Base-by-base conservation (phyloP, 1,140 invertebrate species). In the Drosophila santomea region DNA sequence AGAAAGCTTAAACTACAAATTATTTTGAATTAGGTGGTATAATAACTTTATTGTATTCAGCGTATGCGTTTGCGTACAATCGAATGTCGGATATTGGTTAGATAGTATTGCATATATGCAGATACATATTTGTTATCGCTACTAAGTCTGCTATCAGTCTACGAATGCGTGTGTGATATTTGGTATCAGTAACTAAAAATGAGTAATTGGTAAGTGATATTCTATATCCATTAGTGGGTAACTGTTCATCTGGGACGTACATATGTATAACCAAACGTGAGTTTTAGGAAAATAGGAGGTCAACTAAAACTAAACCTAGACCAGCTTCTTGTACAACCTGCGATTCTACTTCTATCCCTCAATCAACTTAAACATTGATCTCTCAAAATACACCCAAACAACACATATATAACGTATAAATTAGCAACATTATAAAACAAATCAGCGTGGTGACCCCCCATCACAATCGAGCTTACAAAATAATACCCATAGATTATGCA, bases 61-160 rank as follows among this genome's bases (percentile, higher is more conserved):
- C 41, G 41, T 56, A 52, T 68, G 62, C 62, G 32, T 74, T 55
- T 63, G 77, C 77, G 73, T 86, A 80, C 75, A 86, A 88, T 88
- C 63, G 75, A 86, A 82, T 86, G 78, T 82, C 62, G 66, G 71
- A 58, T 82, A 80, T 71, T 20, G 62, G 57, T 79, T 64, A 62
- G 48, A 75, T 10, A 35, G 51, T 82, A 47, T 59, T 58, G 54
- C 66, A 51, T 61, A 55, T 74, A 38, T 58, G 61, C 72, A 66
- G 47, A 39, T 55, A 60, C 50, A 11, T 67, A 38, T 23, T 68
- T 55, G 17, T 57, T 74, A 55, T 64, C 41, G 43, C 61, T 75
- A 85, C 82, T 86, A 89, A 80, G 52, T 68, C 80, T 80, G 78
- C 84, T 84, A 68, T 89, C 84, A 89, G 84, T 89, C 84, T 89